A percentile compares a stretch with the other conserved stretches of the same genome.
Evolutionary conservation across 2,797 vertebrate species (phyloP).

Genomic region (Masticophis lateralis): DNA sequence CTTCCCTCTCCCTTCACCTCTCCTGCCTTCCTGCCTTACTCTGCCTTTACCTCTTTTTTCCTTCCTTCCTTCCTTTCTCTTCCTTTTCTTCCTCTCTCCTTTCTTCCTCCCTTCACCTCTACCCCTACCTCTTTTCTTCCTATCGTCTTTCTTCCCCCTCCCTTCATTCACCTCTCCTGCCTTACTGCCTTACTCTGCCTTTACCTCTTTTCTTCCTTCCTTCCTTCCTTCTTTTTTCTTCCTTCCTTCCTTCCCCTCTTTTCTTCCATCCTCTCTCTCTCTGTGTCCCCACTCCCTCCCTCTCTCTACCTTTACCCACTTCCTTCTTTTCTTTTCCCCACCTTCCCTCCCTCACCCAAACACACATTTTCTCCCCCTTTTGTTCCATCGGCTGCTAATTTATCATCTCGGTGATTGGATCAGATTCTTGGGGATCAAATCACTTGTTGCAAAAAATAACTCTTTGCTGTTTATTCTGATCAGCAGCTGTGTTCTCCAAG

Average conservation of each 20-base stretch:
- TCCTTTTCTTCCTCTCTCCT: no score
- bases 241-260: background rate
- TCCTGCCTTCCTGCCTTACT: background rate
- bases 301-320: background rate
- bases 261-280: no score
- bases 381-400: conserved; percentile 54
- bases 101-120: no score
- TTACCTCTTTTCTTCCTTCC: conserved; percentile 17
- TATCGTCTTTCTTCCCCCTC: background rate
- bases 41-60: background rate
- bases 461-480: conserved; percentile 4
- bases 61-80: no score
- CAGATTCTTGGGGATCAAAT: conserved; percentile 40
- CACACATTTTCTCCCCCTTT: background rate
- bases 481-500: background rate
- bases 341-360: background rate
- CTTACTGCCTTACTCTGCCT: background rate
- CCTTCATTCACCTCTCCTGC: background rate
- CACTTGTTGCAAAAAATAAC: conserved; percentile 40
- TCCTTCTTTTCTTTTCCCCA: background rate
- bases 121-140: no score
- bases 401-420: conserved; percentile 58
- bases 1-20: no score
- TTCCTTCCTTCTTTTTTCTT: background rate
- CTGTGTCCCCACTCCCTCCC: background rate